Evolutionary conservation across 23 tunicate species (phyloP).

Genomic region (Trididemnum clinides): DNA sequence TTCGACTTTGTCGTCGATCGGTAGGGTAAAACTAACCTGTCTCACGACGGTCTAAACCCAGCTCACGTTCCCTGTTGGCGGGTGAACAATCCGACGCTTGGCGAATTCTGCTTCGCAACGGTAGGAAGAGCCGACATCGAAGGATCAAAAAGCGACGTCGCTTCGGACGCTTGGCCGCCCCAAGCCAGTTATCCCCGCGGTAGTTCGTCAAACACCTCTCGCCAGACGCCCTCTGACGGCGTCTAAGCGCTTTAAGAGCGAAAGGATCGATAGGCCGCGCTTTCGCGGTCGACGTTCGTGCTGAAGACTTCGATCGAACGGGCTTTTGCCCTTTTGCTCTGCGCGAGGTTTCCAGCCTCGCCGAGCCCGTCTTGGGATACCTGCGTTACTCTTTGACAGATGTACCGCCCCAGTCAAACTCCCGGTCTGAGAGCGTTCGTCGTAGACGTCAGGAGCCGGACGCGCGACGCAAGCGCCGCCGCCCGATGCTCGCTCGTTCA

Average conservation of each 20-base stretch:
- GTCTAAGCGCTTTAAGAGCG: constrained; percentile 38
- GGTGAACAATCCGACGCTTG: too few species aligned
- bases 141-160: too few species aligned
- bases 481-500: background rate
- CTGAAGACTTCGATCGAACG: constrained; percentile 2
- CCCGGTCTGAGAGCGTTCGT: constrained; percentile 24
- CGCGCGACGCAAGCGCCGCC: background rate
- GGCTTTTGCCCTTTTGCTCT: constrained; percentile 25
- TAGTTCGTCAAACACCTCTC: too few species aligned
- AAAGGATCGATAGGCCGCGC: constrained; percentile 65
- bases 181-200: too few species aligned
- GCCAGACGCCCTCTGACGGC: constrained; percentile 10
- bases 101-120: too few species aligned
- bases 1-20: too few species aligned
- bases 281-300: constrained; percentile 26
- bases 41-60: too few species aligned
- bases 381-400: constrained; percentile 43
- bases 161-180: constrained; percentile 47
- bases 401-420: constrained; percentile 41
- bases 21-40: too few species aligned
- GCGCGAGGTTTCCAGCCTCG: constrained; percentile 29
- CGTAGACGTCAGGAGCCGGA: background rate
- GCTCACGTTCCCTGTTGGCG: too few species aligned
- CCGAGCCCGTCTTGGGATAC: constrained; percentile 38
- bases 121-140: too few species aligned